Conservation (phyloP, 1,140 invertebrate species). For the Zaprionus vittiger region DNA sequence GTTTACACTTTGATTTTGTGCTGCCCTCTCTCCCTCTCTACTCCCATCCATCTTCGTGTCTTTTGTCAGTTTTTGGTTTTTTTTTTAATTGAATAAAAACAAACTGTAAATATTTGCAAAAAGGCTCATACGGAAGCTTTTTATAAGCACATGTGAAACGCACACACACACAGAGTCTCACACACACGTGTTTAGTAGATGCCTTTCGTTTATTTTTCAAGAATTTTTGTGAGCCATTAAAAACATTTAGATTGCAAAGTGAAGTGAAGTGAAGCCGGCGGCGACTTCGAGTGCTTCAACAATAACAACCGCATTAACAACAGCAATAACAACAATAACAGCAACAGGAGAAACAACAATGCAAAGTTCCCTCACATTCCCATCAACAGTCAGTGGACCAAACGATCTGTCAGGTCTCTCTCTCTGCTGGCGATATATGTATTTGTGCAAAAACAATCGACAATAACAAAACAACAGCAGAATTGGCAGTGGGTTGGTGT, state of each 20-base stretch:
- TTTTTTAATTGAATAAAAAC: conserved; percentile 70
- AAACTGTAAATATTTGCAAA: conserved; percentile 80
- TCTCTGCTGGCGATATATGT: conserved; percentile 44
- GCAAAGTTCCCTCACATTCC: conserved; percentile 28
- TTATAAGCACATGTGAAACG: conserved; percentile 58
- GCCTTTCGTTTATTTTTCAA: conserved; percentile 32
- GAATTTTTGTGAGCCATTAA: conserved; percentile 55
- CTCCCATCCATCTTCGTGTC: too few relatives aligned
- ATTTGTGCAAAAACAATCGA: conserved; percentile 63
- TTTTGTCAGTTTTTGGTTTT: conserved; percentile 54
- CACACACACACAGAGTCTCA: conserved; percentile 6
- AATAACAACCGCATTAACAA: conserved; percentile 38
- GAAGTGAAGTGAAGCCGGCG: conserved; percentile 72
- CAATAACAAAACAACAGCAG: conserved; percentile 57
- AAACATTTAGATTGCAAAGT: conserved; percentile 65
- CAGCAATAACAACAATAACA: conserved; percentile 47
- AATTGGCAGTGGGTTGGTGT: conserved; percentile 31
- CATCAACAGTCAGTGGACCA: conserved; percentile 49
- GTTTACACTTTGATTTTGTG: conserved; percentile 53
- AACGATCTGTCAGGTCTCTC: conserved; percentile 49
- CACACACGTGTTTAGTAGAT: conserved; percentile 19
- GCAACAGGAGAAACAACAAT: conserved; percentile 35
- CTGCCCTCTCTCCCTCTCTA: background rate
- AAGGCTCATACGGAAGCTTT: conserved; percentile 79
- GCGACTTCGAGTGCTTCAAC: conserved; percentile 67